Evolutionary conservation across 1,140 invertebrate species (phyloP).

Genomic region (Bombus fervidus): DNA sequence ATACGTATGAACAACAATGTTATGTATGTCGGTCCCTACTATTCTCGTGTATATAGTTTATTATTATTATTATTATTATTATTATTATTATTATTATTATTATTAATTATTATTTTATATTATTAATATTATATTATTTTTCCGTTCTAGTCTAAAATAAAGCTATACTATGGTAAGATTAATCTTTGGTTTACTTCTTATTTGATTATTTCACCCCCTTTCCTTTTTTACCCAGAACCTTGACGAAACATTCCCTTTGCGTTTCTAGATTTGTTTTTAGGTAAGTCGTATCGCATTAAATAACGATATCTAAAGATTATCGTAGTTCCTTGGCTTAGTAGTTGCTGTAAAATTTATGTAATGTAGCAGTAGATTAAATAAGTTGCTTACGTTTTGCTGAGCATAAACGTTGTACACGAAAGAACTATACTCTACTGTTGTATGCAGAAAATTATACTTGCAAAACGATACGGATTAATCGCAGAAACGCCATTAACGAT

Average conservation of each 20-base stretch:
- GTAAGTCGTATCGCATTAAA: slow-evolving; percentile 17
- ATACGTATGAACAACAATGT: slow-evolving; percentile 65
- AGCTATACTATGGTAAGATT: slow-evolving; percentile 79
- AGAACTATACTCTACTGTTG: too few relatives aligned
- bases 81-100: slow-evolving; percentile 67
- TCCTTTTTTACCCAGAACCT: too few relatives aligned
- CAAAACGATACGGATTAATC: neutral
- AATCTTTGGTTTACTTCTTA: slow-evolving; percentile 77
- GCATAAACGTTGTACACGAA: too few relatives aligned
- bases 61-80: slow-evolving; percentile 74
- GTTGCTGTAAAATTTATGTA: neutral
- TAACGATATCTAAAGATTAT: neutral
- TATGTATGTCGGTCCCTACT: slow-evolving; percentile 76
- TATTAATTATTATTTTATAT: slow-evolving; percentile 76
- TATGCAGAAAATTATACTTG: too few relatives aligned
- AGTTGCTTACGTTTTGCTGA: too few relatives aligned
- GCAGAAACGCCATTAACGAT: neutral
- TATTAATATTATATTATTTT: slow-evolving; percentile 74
- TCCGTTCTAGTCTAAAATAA: slow-evolving; percentile 82
- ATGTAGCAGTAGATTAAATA: neutral
- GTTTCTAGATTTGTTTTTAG: neutral
- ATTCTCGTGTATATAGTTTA: slow-evolving; percentile 79
- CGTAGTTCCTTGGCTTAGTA: neutral
- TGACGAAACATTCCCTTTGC: neutral
- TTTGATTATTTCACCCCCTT: slow-evolving; percentile 63